Base-by-base conservation (phyloP, 2,797 vertebrate genomes). In the Cygnus olor region DNA sequence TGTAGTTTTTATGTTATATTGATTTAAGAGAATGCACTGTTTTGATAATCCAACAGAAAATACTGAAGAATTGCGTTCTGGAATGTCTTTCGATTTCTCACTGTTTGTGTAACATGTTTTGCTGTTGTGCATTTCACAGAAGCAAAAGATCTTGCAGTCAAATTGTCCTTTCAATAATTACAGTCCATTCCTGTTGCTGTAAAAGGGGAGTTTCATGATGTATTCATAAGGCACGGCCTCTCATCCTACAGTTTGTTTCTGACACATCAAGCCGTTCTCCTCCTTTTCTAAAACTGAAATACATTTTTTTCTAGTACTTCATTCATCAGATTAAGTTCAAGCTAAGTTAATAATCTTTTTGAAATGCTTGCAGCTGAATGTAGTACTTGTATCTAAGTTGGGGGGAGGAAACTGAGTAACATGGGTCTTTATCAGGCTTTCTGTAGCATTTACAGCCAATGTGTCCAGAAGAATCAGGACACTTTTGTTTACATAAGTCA, bases 241-340 rank as follows among this genome's bases (percentile, higher is more conserved):
- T 73, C 57, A 61, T 63, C 66, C 69, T 57, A 1, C n/a, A 19
- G 78, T 86, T 72, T 86, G 58, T 36, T 66, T 92, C 68, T 83
- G 68, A 68, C 72, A 42, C 53, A 47, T 70, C 45, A 66, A 66
- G 34, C 82, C 32, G 32, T 66, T n/a, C 44, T 70, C 66, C 64
- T 74, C 34, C 34, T 56, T 74, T 86, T 73, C 90, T 89, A 80
- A 76, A 95, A 66, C n/a, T 28, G 27, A 85, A 85, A 69, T 80
- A 19, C 20, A 40, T 77, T 85, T 92, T 92, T 89, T 64, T 92
- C 21, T 82, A 78, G 53, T 51, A 27, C 34, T 93, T 74, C n/a
- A 71, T 87, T 93, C 81, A 83, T 53, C 47, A 82, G 83, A 85
- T 90, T 73, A 87, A 69, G n/a, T 80, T 88, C 83, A 56, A 89